Conservation (phyloP, 2,113 vertebrate genomes). For the Sakesphorus luctuosus region DNA sequence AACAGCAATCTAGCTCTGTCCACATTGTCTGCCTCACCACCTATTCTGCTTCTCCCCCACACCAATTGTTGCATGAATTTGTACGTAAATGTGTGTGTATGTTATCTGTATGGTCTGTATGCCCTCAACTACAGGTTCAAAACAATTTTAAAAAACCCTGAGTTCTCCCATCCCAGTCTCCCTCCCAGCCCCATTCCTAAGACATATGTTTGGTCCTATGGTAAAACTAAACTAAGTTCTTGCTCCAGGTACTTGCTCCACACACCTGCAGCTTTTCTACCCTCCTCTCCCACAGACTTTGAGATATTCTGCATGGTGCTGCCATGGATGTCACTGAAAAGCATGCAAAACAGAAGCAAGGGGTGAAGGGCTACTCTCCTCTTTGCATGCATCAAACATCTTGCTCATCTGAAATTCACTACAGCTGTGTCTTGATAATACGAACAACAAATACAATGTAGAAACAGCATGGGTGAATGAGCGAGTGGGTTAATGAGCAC, state of each 20-base stretch:
- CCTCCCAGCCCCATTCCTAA: neutral
- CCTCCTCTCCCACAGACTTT: slow-evolving; percentile 35
- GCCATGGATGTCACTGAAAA: slow-evolving; percentile 60
- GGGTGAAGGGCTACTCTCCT: slow-evolving; percentile 52
- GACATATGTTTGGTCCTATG: neutral
- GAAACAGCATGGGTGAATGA: slow-evolving; percentile 81
- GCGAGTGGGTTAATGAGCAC: slow-evolving; percentile 78
- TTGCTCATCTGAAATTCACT: slow-evolving; percentile 58
- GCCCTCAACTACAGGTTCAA: neutral
- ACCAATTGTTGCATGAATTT: neutral
- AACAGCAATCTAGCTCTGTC: slow-evolving; percentile 15
- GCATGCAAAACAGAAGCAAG: slow-evolving; percentile 76
- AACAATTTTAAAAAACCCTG: neutral
- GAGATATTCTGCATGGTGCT: slow-evolving; percentile 46
- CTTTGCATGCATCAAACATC: slow-evolving; percentile 68
- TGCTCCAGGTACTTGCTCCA: neutral
- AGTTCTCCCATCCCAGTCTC: neutral
- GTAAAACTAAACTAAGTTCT: neutral
- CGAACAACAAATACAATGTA: slow-evolving; percentile 74
- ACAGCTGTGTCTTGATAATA: slow-evolving; percentile 61
- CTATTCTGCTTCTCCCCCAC: neutral
- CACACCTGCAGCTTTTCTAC: slow-evolving; percentile 43
- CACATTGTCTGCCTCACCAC: neutral
- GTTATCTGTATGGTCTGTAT: neutral
- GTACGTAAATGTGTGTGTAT: neutral